These are phyloP conservation scores for Tethya wilhelma DNA, from an alignment of 37 sponge, comb jelly and placozoan genomes.

Conservation along the genomic window DNA sequence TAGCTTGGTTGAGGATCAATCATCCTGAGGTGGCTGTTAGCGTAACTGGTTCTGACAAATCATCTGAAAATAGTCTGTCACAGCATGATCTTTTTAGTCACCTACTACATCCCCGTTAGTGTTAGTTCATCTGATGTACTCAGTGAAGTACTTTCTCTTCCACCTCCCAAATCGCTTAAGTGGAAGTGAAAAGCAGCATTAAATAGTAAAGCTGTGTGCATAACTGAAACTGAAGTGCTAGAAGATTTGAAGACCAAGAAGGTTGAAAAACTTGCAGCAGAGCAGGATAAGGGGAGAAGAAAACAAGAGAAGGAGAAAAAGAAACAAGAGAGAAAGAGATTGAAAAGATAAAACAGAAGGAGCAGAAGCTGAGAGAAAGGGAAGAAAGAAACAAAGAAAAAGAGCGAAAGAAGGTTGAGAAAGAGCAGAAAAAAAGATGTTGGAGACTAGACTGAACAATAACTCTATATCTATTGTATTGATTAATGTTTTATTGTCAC, in stretches of 20 bases:
- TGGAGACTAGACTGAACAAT: too few relatives aligned
- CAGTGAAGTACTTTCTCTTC: slow-evolving; percentile 23
- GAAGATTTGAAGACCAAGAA: not conserved
- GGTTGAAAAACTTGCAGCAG: not conserved
- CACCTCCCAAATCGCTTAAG: slow-evolving; percentile 21
- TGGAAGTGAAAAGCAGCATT: slow-evolving; percentile 27
- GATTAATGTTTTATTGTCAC: too few relatives aligned
- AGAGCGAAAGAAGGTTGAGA: not conserved
- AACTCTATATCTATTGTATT: too few relatives aligned
- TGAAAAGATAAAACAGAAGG: not conserved
- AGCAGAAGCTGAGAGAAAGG: too few relatives aligned
- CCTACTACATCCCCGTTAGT: too few relatives aligned
- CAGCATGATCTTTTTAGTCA: not conserved
- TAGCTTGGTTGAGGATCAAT: slow-evolving; percentile 29
- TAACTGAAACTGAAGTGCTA: slow-evolving; percentile 47
- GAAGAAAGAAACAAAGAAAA: too few relatives aligned
- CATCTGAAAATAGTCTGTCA: not conserved
- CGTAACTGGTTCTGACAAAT: not conserved
- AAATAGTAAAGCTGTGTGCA: slow-evolving; percentile 49
- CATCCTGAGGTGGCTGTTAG: slow-evolving; percentile 33
- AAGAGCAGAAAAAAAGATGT: too few relatives aligned
- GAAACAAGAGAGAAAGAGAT: not conserved
- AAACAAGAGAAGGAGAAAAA: not conserved
- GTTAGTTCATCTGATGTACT: slow-evolving; percentile 7
- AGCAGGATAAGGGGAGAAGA: not conserved